Evolutionary conservation across 1,140 invertebrate species (phyloP), one percentile per base, ranked within the genome.

Genomic region (Polyergus mexicanus): DNA sequence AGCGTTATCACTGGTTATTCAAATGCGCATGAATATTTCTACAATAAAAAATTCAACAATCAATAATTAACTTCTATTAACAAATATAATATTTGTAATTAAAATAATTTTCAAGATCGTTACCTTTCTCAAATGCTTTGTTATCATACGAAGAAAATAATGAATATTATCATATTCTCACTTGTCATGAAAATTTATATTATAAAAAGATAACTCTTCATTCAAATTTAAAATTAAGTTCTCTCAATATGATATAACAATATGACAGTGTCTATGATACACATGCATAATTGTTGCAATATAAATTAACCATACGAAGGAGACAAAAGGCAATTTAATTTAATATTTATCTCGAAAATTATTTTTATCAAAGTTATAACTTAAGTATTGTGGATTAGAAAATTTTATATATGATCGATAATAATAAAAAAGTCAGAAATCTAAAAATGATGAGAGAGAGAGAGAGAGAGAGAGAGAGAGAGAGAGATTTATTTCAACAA

Each of bases 141-240:
- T 54, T 71, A 54, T 54, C 19, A 71, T 41, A 69, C 6, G 25
- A 13, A 25, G 19, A 35, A 54, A 62, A 2, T 56, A 62, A 65
- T 65, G 7, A 19, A 66, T 6, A 54, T 3, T 28, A 16, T 56
- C 38, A 32, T 16, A 76, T 66, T 41, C 8, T 35, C 6, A 63
- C n/a, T 16, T 76, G 13, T 75, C 35, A 54, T 54, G 0, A 65
- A 63, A 63, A 47, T 77, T 60, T 28, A 47, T 76, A 6, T 28
- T 28, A 16, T 32, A 10, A 32, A 38, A 47, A 78, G 2, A 25
- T 38, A n/a, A 35, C 5, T 28, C 2, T 11, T 47, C 8, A 13
- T 51, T 65, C 7, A 44, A 35, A 65, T 13, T 51, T 35, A 13
- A 65, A 35, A 65, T 32, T 77, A 51, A 3, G 22, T 63, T 44